These are phyloP conservation scores for Geophilus truncorum DNA, from an alignment of 2,888 invertebrate genomes.

Conservation along the genomic window DNA sequence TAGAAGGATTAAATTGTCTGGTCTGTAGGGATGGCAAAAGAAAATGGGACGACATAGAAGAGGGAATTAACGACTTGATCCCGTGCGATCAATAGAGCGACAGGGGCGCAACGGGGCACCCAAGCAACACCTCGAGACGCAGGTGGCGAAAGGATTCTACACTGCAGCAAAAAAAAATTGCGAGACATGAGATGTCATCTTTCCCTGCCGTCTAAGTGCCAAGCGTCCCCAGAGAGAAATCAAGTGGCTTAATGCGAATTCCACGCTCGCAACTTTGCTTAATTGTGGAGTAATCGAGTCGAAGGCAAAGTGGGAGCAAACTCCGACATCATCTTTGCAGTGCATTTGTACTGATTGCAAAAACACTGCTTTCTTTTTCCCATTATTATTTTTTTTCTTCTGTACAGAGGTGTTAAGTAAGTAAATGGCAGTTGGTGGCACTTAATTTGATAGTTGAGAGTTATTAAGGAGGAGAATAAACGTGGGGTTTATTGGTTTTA, in stretches of 20 bases:
- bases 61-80: neutral
- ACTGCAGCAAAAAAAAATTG: neutral
- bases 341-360: neutral
- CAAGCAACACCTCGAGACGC: neutral
- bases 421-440: neutral
- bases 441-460: neutral
- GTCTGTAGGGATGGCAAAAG: neutral
- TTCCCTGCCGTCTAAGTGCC: neutral
- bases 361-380: neutral
- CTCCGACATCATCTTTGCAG: neutral
- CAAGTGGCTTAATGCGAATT: constrained; percentile 16
- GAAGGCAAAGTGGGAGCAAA: neutral
- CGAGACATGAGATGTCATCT: neutral
- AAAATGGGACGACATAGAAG: neutral
- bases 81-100: neutral
- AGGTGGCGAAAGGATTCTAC: neutral
- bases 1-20: neutral
- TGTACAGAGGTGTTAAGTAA: neutral
- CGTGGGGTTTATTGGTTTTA: constrained; percentile 6
- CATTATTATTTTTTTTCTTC: neutral
- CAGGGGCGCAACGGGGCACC: neutral
- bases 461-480: constrained; percentile 2
- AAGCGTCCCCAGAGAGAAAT: neutral
- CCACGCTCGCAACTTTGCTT: constrained; percentile 5
- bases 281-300: constrained; percentile 16